phyloP scores from a whole-genome alignment of 2,888 invertebrate species.

The Protodeltote pygarga region DNA sequence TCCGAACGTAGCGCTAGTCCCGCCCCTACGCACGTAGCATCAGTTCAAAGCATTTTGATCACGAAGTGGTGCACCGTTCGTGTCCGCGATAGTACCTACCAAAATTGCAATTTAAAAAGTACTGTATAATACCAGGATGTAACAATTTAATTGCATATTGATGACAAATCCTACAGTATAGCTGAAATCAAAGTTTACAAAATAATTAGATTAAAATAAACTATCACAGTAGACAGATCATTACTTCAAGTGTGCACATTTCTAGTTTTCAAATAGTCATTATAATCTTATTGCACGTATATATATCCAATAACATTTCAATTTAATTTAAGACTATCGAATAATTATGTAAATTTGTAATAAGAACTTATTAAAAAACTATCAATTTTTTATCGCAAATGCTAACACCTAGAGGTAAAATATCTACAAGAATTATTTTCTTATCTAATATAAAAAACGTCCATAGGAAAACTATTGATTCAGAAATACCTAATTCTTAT shows the following conservation, averaged over 20 bases:
- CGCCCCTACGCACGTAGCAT: no score
- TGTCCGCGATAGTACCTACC: constrained; percentile 11
- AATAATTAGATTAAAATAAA: constrained; percentile 26
- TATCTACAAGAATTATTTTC: constrained; percentile 24
- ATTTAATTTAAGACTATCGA: constrained; percentile 23
- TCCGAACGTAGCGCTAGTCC: no score
- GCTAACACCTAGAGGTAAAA: constrained; percentile 6
- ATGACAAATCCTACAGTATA: constrained; percentile 20
- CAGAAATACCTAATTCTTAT: constrained; percentile 61
- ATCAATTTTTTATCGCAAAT: constrained; percentile 11
- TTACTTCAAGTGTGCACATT: constrained; percentile 41
- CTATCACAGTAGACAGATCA: constrained; percentile 65
- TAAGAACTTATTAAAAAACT: constrained; percentile 22
- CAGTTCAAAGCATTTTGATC: no score
- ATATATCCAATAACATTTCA: constrained; percentile 34
- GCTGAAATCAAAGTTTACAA: constrained; percentile 10
- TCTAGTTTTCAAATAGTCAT: constrained; percentile 36
- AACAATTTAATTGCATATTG: background rate
- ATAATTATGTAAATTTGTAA: constrained; percentile 6
- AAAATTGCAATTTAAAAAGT: constrained; percentile 32
- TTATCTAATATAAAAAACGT: constrained; percentile 25
- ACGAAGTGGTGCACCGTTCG: no score
- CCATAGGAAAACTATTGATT: constrained; percentile 40
- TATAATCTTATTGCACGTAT: constrained; percentile 51
- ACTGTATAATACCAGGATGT: constrained; percentile 9